Evolutionary conservation across 2,113 vertebrate genomes (phyloP).

Genomic region (Pedionomus torquatus): DNA sequence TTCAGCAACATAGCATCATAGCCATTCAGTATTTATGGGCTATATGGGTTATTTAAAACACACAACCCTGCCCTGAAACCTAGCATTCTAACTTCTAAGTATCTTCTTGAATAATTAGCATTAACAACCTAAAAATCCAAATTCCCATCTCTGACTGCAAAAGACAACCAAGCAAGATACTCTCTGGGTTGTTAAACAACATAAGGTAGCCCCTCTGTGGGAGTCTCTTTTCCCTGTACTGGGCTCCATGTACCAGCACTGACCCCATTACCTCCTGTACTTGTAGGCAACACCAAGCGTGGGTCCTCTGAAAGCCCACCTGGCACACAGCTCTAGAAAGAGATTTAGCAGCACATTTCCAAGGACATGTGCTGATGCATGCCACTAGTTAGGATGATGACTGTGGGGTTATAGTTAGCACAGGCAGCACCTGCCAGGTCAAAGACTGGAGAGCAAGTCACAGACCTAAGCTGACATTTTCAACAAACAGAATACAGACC

Average conservation of each 20-base stretch:
- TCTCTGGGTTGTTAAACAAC: not conserved
- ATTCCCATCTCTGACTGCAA: not conserved
- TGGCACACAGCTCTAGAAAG: not conserved
- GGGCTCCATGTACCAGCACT: not conserved
- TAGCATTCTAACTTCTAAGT: not conserved
- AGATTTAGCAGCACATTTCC: not conserved
- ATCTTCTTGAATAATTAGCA: not conserved
- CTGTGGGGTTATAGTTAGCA: not conserved
- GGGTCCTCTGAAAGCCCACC: not conserved
- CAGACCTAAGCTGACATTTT: not conserved
- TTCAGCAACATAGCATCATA: not conserved
- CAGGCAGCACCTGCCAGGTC: not conserved
- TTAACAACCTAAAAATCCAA: not conserved
- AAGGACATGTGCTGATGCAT: not conserved
- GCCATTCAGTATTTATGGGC: not conserved
- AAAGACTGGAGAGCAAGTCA: not conserved
- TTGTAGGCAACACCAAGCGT: rapidly evolving
- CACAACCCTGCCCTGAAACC: not conserved
- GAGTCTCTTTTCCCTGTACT: rapidly evolving
- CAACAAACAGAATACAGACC: not conserved
- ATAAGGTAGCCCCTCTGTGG: not conserved
- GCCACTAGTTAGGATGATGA: not conserved
- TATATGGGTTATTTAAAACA: no score
- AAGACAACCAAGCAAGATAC: not conserved
- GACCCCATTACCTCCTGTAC: rapidly evolving